Conservation (phyloP, 2,113 vertebrate genomes). For the Cynocephalus volans region DNA sequence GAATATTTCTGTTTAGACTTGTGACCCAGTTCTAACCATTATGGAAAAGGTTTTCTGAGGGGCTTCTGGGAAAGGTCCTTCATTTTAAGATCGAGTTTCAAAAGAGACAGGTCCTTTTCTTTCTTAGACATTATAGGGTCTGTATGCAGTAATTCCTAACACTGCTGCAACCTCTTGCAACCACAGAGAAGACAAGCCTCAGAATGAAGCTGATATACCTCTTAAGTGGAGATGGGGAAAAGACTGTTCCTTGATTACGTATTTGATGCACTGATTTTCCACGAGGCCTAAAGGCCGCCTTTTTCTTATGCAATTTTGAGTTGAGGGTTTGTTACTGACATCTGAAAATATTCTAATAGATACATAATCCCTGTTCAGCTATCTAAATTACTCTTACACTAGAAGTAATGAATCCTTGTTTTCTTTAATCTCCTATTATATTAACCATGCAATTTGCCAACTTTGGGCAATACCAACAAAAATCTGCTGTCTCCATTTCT, state of each 20-base stretch:
- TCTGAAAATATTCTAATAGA: constrained; percentile 20
- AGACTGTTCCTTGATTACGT: background rate
- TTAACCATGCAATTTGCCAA: background rate
- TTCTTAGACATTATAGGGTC: background rate
- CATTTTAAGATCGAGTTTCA: background rate
- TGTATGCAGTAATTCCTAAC: background rate
- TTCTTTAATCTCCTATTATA: background rate
- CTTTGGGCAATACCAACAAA: background rate
- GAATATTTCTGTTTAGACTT: too few relatives aligned
- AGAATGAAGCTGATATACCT: background rate
- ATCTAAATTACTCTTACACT: constrained; percentile 24
- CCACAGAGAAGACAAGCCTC: background rate
- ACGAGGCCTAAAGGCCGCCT: background rate
- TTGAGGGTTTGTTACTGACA: background rate
- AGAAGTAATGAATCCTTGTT: constrained; percentile 3
- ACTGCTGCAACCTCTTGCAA: background rate
- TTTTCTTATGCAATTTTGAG: constrained; percentile 28
- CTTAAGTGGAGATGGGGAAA: background rate
- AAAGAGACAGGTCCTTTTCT: background rate
- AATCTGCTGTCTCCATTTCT: constrained; percentile 23
- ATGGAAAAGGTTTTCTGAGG: background rate
- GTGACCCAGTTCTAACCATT: background rate
- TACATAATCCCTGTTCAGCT: background rate
- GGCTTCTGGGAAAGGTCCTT: background rate
- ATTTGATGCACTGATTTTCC: background rate